These are phyloP conservation scores for Otus sunia DNA, from an alignment of 2,113 vertebrate species.

Conservation along the genomic window DNA sequence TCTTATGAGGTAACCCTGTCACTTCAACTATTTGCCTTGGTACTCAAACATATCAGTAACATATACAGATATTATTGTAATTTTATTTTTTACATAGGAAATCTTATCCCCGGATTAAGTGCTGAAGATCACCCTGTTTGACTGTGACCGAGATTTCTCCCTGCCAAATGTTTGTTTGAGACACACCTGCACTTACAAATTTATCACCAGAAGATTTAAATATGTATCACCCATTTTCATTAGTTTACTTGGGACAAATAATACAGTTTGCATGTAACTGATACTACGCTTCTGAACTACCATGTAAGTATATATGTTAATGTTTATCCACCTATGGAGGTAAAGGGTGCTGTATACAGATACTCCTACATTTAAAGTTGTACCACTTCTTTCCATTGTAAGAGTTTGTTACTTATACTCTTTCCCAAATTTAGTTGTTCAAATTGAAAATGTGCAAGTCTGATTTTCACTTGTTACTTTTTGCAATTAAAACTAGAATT, in stretches of 20 bases:
- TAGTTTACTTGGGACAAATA: constrained; percentile 42
- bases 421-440: not conserved
- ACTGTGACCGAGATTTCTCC: not conserved
- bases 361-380: not conserved
- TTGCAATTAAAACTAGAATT: not conserved
- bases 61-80: not conserved
- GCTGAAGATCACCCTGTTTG: constrained; percentile 5
- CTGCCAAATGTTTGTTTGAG: constrained; percentile 8
- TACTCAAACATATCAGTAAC: constrained; percentile 1
- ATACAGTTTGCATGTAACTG: not conserved
- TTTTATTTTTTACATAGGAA: not conserved
- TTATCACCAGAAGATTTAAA: not conserved
- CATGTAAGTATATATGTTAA: not conserved
- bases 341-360: not conserved
- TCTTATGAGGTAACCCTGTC: not conserved
- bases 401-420: not conserved
- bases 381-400: not conserved
- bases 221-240: not conserved
- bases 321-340: not conserved
- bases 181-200: constrained; percentile 24
- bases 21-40: not conserved
- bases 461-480: not conserved
- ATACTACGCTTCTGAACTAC: constrained; percentile 7
- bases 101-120: not conserved
- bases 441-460: not conserved